Evolutionary conservation across 2,113 vertebrate genomes (phyloP).

Genomic region (Athene cunicularia): DNA sequence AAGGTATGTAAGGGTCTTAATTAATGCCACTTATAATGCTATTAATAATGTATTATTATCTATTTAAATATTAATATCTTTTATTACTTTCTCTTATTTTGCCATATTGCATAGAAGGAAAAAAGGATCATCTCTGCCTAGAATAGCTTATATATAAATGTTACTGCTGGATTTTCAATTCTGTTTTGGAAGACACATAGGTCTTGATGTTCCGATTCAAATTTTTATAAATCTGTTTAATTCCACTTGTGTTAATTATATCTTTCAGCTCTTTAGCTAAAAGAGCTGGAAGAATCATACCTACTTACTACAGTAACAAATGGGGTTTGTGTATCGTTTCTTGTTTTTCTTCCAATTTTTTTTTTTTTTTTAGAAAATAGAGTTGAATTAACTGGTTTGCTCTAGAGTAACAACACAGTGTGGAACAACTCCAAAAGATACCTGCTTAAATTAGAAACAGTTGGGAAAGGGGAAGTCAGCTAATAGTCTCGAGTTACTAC

Average conservation of each 20-base stretch:
- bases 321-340: neutral
- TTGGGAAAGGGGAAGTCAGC: constrained; percentile 32
- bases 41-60: constrained; percentile 46
- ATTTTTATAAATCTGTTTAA: neutral
- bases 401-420: neutral
- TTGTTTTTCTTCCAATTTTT: neutral
- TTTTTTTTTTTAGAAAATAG: neutral
- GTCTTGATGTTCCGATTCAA: neutral
- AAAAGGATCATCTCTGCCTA: neutral
- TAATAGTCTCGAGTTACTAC: constrained; percentile 45
- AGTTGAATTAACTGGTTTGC: neutral
- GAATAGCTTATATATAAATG: neutral
- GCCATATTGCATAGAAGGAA: neutral
- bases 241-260: neutral
- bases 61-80: constrained; percentile 55
- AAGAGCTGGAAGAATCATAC: neutral
- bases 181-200: neutral
- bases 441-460: constrained; percentile 22
- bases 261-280: neutral
- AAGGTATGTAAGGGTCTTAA: constrained; percentile 11
- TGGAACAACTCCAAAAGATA: constrained; percentile 42
- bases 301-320: neutral
- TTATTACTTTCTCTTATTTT: constrained; percentile 16
- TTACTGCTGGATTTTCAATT: neutral
- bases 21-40: constrained; percentile 20